A percentile compares a stretch with the other conserved stretches of the same genome.
Conservation (phyloP, 2,888 invertebrate species). For the Anaspis maculata region DNA sequence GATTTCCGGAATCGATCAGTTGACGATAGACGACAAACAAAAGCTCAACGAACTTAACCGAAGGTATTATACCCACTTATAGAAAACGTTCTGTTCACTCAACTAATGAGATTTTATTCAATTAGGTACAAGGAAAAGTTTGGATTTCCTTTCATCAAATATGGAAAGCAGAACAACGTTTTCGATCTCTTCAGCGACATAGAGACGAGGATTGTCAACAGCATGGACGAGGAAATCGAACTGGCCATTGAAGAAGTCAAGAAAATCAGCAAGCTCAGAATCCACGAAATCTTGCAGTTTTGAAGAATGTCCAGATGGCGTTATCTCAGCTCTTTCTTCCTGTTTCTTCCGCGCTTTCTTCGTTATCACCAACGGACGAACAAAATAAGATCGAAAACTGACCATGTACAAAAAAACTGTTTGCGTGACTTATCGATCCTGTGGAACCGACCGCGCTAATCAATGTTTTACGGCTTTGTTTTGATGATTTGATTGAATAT, state of each 20-base stretch:
- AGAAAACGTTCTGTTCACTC: too few relatives aligned
- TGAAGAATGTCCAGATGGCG: background rate
- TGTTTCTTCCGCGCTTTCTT: too few relatives aligned
- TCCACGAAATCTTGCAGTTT: constrained; percentile 32
- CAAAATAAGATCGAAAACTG: too few relatives aligned
- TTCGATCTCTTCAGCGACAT: constrained; percentile 51
- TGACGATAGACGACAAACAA: constrained; percentile 48
- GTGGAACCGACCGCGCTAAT: too few relatives aligned
- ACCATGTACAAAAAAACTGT: too few relatives aligned
- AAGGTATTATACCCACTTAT: constrained; percentile 2
- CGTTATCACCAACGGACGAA: too few relatives aligned
- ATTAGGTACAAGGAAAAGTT: constrained; percentile 56
- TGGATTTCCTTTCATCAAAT: constrained; percentile 61
- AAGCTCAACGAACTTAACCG: constrained; percentile 44
- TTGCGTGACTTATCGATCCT: too few relatives aligned
- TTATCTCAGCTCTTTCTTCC: too few relatives aligned
- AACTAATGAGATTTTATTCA: constrained; percentile 25
- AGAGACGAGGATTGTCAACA: constrained; percentile 47
- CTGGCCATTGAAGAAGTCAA: constrained; percentile 58
- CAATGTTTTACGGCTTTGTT: too few relatives aligned
- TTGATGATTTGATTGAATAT: too few relatives aligned
- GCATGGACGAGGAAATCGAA: constrained; percentile 46
- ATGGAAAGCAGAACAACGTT: constrained; percentile 51
- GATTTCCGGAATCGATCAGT: too few relatives aligned
- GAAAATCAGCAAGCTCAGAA: constrained; percentile 56